Conservation (phyloP, 1,140 invertebrate species). For the Stenopsyche tienmushanensis region DNA sequence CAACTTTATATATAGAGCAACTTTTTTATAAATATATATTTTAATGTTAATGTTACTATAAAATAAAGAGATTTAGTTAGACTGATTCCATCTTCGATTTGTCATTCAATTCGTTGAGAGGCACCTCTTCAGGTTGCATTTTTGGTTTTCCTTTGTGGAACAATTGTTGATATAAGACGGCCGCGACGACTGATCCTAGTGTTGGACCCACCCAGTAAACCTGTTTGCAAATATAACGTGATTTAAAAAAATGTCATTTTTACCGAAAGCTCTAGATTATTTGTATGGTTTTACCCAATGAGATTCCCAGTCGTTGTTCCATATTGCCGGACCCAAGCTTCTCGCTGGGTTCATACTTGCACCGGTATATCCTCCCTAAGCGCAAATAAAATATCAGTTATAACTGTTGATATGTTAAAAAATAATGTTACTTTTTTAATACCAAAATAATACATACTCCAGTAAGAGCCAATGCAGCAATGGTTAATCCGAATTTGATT, state of each 20-base stretch:
- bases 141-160: slow-evolving; percentile 40
- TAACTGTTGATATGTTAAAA: too few relatives aligned
- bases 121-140: slow-evolving; percentile 21
- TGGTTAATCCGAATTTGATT: slow-evolving; percentile 64
- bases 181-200: slow-evolving; percentile 58
- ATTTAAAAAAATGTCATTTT: not conserved
- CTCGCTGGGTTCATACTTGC: slow-evolving; percentile 82
- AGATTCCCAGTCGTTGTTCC: slow-evolving; percentile 64
- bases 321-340: slow-evolving; percentile 73
- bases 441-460: slow-evolving; percentile 47
- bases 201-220: slow-evolving; percentile 74
- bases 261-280: not conserved
- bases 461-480: slow-evolving; percentile 62
- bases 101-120: slow-evolving; percentile 16
- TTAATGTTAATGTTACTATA: not conserved
- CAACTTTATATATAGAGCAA: not conserved
- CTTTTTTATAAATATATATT: not conserved
- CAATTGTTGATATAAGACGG: slow-evolving; percentile 62
- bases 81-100: slow-evolving; percentile 12
- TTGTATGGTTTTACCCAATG: slow-evolving; percentile 67
- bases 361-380: slow-evolving; percentile 71
- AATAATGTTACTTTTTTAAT: too few relatives aligned
- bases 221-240: not conserved
- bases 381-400: too few relatives aligned
- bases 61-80: slow-evolving; percentile 1